phyloP scores from a whole-genome alignment of 2,888 invertebrate genomes.

The Ophonus ardosiacus region DNA sequence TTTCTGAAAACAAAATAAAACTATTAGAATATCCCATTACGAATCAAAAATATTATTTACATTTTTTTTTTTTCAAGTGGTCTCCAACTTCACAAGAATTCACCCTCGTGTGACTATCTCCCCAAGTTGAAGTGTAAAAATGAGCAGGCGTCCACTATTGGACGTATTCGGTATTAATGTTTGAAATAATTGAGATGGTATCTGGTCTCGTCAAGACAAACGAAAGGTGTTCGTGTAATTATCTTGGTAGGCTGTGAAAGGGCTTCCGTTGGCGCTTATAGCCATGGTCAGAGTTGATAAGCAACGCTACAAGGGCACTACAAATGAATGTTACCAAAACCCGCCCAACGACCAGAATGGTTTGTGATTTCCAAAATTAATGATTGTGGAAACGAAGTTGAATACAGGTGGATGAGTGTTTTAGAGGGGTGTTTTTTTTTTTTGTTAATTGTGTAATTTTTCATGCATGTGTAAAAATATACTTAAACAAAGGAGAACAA shows the following conservation, averaged over 20 bases:
- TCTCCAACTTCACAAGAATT: background rate
- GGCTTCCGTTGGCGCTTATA: slow-evolving; percentile 36
- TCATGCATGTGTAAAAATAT: background rate
- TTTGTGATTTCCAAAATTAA: slow-evolving; percentile 35
- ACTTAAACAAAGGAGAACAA: too few species aligned
- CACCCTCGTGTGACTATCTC: background rate
- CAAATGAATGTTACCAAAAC: slow-evolving; percentile 31
- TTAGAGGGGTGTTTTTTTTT: background rate
- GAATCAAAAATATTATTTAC: too few species aligned
- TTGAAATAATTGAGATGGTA: slow-evolving; percentile 52
- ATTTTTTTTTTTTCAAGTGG: too few species aligned
- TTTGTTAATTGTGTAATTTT: background rate
- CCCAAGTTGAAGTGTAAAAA: slow-evolving; percentile 42
- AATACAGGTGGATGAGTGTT: slow-evolving; percentile 9
- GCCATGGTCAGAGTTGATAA: background rate
- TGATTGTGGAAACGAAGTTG: slow-evolving; percentile 23
- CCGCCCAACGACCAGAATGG: background rate
- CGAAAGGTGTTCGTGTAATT: slow-evolving; percentile 53
- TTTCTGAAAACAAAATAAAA: too few species aligned
- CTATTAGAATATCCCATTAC: too few species aligned
- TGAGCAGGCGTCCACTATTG: slow-evolving; percentile 40
- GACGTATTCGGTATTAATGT: slow-evolving; percentile 52
- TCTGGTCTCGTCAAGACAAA: slow-evolving; percentile 46
- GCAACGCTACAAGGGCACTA: background rate
- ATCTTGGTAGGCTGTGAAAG: slow-evolving; percentile 48